These are phyloP conservation scores for Bos javanicus DNA, from an alignment of 2,113 vertebrate species.

Conservation along the genomic window DNA sequence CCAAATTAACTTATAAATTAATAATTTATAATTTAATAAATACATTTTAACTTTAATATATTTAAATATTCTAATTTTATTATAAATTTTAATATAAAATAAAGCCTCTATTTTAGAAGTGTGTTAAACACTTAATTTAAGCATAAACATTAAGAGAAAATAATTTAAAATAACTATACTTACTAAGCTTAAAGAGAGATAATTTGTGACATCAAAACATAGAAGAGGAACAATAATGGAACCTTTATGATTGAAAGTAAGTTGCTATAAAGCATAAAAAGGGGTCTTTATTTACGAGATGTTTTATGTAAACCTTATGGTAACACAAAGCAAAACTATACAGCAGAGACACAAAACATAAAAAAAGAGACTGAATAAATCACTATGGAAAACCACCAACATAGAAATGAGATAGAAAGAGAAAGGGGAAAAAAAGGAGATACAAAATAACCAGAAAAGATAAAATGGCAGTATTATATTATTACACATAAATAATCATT, in stretches of 20 bases:
- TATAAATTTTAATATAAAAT: not conserved
- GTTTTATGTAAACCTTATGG: not conserved
- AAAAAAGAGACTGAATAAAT: not conserved
- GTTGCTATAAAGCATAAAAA: not conserved
- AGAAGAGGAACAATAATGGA: not conserved
- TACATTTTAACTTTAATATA: not conserved
- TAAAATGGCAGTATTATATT: not conserved
- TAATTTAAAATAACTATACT: not conserved
- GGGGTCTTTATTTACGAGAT: not conserved
- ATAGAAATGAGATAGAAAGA: not conserved
- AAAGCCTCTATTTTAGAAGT: not conserved
- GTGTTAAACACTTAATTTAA: not conserved
- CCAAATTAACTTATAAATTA: not conserved
- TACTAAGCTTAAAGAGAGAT: not conserved
- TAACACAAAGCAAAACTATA: not conserved
- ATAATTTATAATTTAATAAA: not conserved
- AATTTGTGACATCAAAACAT: not conserved
- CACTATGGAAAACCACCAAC: not conserved
- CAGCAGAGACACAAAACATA: not conserved
- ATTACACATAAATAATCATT: not conserved
- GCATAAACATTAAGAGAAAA: not conserved
- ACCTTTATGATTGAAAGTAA: not conserved
- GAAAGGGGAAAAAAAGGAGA: not conserved
- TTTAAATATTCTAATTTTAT: not conserved
- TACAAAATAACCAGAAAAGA: not conserved